Percentiles rank a stretch among this genome's conserved stretches.
Conservation (phyloP, 1,140 invertebrate species). For the Nebria ingens region DNA sequence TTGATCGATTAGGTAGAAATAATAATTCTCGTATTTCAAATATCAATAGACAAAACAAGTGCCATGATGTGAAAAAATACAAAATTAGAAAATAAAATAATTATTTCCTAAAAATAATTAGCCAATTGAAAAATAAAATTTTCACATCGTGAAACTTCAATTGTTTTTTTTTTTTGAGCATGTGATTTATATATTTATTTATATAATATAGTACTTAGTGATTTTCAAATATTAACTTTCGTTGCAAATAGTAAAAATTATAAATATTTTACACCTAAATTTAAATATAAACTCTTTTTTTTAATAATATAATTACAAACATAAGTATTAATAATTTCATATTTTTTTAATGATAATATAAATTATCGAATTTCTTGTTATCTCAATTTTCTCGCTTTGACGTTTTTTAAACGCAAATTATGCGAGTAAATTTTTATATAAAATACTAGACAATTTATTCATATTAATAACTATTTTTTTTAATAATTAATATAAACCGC, state of each 20-base stretch:
- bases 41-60: no score
- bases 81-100: neutral
- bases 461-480: neutral
- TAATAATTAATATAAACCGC: no score
- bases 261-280: neutral
- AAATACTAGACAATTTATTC: neutral
- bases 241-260: conserved; percentile 2
- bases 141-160: neutral
- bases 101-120: neutral
- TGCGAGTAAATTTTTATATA: neutral
- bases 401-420: neutral
- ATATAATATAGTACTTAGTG: neutral
- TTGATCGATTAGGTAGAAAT: neutral
- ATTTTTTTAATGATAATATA: neutral
- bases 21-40: no score
- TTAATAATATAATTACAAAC: neutral
- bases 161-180: neutral
- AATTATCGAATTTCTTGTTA: no score
- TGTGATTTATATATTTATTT: neutral
- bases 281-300: neutral
- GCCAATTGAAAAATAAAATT: no score
- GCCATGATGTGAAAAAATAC: no score
- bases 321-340: neutral
- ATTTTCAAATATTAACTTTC: conserved; percentile 10
- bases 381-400: neutral